A percentile compares a stretch with the other conserved stretches of the same genome.
phyloP scores from a whole-genome alignment of 2,113 vertebrate species.

The Paedocypris sp. region DNA sequence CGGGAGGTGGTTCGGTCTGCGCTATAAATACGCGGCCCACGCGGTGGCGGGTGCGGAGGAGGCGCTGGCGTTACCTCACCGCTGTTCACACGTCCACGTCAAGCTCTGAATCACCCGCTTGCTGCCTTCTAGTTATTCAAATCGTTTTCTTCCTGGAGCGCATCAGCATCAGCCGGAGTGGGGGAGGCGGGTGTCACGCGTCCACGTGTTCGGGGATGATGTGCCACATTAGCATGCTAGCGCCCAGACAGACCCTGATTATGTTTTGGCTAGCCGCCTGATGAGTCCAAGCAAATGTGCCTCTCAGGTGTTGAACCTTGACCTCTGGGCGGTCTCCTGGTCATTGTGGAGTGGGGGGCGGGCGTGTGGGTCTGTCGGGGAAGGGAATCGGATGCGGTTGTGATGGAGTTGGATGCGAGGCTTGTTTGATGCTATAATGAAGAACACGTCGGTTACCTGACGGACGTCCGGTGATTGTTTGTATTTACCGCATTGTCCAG shows the following conservation, averaged over 20 bases:
- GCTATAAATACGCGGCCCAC: slow-evolving; percentile 37
- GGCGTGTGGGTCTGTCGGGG: slow-evolving; percentile 12
- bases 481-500: too few relatives aligned
- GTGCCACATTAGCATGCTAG: slow-evolving; percentile 23
- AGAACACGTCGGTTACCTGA: slow-evolving; percentile 25
- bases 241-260: slow-evolving; percentile 18
- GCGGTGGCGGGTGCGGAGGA: slow-evolving; percentile 29
- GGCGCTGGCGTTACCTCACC: slow-evolving; percentile 28
- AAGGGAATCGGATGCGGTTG: slow-evolving; percentile 16
- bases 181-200: slow-evolving; percentile 15
- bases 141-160: slow-evolving; percentile 14
- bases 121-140: not conserved
- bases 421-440: too few relatives aligned
- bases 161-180: not conserved
- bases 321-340: slow-evolving; percentile 16
- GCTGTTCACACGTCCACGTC: not conserved
- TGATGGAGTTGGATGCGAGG: slow-evolving; percentile 24
- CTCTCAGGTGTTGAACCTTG: slow-evolving; percentile 35
- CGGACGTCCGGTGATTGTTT: too few relatives aligned
- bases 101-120: slow-evolving; percentile 32
- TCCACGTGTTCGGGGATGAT: slow-evolving; percentile 23
- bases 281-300: not conserved
- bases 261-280: slow-evolving; percentile 12
- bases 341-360: not conserved
- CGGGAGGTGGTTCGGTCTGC: slow-evolving; percentile 11